Percentiles rank a stretch among this genome's conserved stretches.
phyloP scores from a whole-genome alignment of 2,797 vertebrate genomes.

The Gallinago solitaria region DNA sequence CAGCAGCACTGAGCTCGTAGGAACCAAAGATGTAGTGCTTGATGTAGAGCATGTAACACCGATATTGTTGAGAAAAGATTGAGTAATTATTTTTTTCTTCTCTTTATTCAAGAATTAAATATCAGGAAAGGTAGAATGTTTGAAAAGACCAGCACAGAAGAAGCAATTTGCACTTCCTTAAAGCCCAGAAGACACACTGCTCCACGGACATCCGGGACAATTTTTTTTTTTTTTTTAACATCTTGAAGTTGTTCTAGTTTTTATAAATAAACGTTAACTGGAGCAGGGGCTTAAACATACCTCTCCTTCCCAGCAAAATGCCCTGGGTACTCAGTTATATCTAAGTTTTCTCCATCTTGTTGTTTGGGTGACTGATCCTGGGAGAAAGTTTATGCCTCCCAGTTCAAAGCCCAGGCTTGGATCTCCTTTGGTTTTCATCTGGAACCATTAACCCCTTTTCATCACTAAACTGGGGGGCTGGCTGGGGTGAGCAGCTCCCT shows the following conservation, averaged over 20 bases:
- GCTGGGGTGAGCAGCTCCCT: not conserved
- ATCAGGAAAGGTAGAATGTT: not conserved
- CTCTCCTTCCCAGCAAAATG: not conserved
- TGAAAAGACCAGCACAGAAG: not conserved
- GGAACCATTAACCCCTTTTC: not conserved
- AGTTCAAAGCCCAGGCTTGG: not conserved
- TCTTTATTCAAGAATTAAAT: not conserved
- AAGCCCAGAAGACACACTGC: not conserved
- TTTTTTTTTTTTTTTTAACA: not conserved
- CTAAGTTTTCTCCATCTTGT: not conserved
- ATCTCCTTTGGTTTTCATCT: not conserved
- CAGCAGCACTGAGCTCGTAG: not conserved
- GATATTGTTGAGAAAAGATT: rapidly evolving
- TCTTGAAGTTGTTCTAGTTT: not conserved
- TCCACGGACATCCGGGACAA: not conserved
- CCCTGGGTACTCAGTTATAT: not conserved
- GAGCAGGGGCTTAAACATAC: not conserved
- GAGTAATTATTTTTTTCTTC: not conserved
- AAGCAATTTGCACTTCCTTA: not conserved
- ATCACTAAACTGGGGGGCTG: rapidly evolving
- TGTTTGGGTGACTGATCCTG: not conserved
- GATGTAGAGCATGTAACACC: not conserved
- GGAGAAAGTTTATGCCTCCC: not conserved
- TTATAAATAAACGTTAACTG: not conserved
- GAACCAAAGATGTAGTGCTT: not conserved